Evolutionary conservation across 2,888 invertebrate species (phyloP).

Genomic region (Caenorhabditis sp.): DNA sequence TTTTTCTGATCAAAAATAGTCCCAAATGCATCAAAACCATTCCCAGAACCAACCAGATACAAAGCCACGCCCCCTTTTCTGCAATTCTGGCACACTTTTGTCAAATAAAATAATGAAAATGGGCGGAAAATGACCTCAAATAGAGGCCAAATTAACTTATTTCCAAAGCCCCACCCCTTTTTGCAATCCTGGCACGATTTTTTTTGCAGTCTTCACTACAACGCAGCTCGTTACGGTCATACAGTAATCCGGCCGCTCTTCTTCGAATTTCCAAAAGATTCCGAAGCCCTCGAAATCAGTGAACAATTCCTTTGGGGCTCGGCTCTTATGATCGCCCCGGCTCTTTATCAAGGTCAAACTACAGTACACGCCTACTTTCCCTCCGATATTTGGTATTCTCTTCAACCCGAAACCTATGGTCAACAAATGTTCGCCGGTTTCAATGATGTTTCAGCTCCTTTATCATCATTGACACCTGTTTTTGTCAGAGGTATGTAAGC

Average conservation of each 20-base stretch:
- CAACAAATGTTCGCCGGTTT: constrained; percentile 47
- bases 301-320: constrained; percentile 66
- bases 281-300: constrained; percentile 41
- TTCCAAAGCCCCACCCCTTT: too few species aligned
- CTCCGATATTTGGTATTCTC: constrained; percentile 70
- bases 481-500: constrained; percentile 54
- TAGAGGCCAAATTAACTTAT: too few species aligned
- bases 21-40: too few species aligned
- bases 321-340: constrained; percentile 63
- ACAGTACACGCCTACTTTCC: constrained; percentile 71
- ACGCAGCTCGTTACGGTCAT: constrained; percentile 52
- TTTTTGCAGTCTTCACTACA: constrained; percentile 57
- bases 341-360: constrained; percentile 44
- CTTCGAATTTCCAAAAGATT: constrained; percentile 63
- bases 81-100: too few species aligned
- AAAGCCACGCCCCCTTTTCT: too few species aligned
- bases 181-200: background rate
- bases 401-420: constrained; percentile 56
- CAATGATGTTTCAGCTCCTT: constrained; percentile 54
- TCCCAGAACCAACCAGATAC: too few species aligned
- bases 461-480: constrained; percentile 55
- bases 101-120: too few species aligned
- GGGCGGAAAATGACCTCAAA: too few species aligned
- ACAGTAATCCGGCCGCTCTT: constrained; percentile 64
- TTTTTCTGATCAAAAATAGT: too few species aligned